These are phyloP conservation scores for Mastomys coucha DNA, from an alignment of 2,113 vertebrate species.

Conservation along the genomic window DNA sequence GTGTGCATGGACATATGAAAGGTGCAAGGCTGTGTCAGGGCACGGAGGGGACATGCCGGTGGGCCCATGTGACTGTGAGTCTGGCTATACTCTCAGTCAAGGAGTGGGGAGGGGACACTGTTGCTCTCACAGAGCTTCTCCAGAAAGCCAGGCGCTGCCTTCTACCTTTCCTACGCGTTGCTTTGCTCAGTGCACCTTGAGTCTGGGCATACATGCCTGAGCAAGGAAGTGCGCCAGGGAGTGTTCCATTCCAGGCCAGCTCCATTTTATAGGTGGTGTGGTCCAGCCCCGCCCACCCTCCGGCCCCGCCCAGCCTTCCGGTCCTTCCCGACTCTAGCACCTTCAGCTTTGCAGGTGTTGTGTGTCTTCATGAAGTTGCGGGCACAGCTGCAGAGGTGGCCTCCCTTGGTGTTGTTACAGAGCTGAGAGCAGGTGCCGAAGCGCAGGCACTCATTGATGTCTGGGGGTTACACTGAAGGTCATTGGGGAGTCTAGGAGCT, in stretches of 20 bases:
- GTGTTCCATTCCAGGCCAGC: accelerated
- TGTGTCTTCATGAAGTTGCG: slow-evolving; percentile 95
- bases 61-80: not conserved
- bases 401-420: slow-evolving; percentile 98
- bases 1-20: not conserved
- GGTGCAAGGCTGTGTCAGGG: not conserved
- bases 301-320: accelerated
- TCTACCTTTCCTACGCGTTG: too few species aligned
- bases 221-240: not conserved
- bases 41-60: not conserved
- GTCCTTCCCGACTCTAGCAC: slow-evolving; percentile 76
- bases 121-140: not conserved
- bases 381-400: slow-evolving; percentile 95
- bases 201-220: not conserved
- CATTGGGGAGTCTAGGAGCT: accelerated
- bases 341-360: slow-evolving; percentile 96
- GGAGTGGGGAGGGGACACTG: accelerated
- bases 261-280: accelerated
- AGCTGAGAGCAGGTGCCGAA: slow-evolving; percentile 96
- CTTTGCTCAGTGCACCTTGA: not conserved
- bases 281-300: accelerated
- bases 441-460: slow-evolving; percentile 94
- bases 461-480: slow-evolving; percentile 80
- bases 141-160: accelerated
- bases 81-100: too few species aligned